These are phyloP conservation scores for Passer domesticus DNA, from an alignment of 2,113 vertebrate genomes.

Conservation along the genomic window DNA sequence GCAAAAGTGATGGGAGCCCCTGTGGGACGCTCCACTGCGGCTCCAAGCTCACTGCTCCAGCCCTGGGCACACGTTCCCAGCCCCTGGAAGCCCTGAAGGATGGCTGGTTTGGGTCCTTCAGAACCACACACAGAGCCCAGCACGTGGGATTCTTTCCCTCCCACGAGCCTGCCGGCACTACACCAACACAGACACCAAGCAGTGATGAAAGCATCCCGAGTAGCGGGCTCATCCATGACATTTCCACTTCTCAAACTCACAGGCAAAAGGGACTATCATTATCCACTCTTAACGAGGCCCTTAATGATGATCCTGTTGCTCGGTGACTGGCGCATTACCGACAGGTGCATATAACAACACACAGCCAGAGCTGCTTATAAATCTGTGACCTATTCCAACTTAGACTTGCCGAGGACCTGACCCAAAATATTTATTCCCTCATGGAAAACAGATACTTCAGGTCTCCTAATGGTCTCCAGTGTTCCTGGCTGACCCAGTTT, in stretches of 20 bases:
- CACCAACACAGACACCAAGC: not conserved
- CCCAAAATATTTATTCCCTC: constrained; percentile 33
- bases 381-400: not conserved
- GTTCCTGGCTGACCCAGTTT: constrained; percentile 55
- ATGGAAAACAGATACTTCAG: constrained; percentile 6
- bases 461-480: constrained; percentile 36
- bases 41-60: not conserved
- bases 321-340: not conserved
- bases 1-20: not conserved
- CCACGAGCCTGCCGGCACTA: not conserved
- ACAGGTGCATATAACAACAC: not conserved
- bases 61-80: rapidly evolving
- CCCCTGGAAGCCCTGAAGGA: not conserved
- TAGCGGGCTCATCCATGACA: not conserved
- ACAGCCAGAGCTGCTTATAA: constrained; percentile 7
- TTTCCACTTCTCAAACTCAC: not conserved
- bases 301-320: constrained; percentile 55
- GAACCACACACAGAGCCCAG: not conserved
- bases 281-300: constrained; percentile 36
- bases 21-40: rapidly evolving
- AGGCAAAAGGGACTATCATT: constrained; percentile 27
- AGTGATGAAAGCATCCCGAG: not conserved
- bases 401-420: constrained; percentile 16
- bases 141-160: not conserved
- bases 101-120: not conserved